Evolutionary conservation across 2,113 vertebrate genomes (phyloP).

Genomic region (Pteronura brasiliensis): DNA sequence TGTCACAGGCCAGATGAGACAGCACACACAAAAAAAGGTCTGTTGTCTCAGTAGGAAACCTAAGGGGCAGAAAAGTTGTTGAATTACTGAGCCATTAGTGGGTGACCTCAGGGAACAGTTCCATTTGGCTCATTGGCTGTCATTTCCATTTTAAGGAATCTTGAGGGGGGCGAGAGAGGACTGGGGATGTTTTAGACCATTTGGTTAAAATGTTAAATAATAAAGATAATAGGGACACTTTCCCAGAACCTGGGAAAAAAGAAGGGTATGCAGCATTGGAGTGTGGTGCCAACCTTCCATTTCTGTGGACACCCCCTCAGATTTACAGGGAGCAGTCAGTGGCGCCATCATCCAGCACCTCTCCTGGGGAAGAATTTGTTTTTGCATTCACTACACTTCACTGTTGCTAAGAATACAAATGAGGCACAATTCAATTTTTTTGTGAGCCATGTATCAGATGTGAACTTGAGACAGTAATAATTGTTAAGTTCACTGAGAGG

Average conservation of each 20-base stretch:
- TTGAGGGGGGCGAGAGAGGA: background rate
- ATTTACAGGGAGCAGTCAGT: background rate
- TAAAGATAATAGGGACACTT: background rate
- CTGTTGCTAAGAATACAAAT: constrained; percentile 22
- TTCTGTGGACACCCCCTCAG: background rate
- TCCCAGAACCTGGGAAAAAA: background rate
- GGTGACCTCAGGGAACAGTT: background rate
- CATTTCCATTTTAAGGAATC: constrained; percentile 23
- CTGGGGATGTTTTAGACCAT: background rate
- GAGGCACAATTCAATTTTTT: constrained; percentile 26
- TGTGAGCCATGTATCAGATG: background rate
- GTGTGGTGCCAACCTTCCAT: background rate
- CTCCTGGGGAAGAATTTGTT: background rate
- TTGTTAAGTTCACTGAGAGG: background rate
- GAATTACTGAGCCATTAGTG: background rate
- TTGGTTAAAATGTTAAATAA: background rate
- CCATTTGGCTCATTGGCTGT: background rate
- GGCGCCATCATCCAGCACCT: background rate
- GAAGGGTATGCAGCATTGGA: background rate
- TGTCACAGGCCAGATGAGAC: constrained; percentile 16
- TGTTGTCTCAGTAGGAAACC: background rate
- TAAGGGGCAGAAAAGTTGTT: constrained; percentile 15
- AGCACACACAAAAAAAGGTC: background rate
- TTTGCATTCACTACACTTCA: background rate
- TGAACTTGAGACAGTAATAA: constrained; percentile 8